Conservation (phyloP, 2,797 vertebrate genomes). For the Halcyon leucocephala region DNA sequence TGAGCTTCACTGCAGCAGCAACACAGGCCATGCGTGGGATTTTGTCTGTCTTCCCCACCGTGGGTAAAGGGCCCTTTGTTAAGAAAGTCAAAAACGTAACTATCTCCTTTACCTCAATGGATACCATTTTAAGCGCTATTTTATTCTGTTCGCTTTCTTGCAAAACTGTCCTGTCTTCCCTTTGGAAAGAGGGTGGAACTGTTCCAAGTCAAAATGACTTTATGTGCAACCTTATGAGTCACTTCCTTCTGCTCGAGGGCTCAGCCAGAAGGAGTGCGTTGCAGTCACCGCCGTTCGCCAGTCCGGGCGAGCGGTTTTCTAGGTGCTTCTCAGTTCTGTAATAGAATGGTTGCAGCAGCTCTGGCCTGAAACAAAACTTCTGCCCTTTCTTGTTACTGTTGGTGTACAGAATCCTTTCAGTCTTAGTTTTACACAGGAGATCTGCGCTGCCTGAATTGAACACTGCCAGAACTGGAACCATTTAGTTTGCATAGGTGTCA, state of each 20-base stretch:
- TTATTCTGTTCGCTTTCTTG: background rate
- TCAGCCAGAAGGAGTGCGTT: background rate
- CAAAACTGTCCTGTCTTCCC: background rate
- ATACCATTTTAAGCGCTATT: background rate
- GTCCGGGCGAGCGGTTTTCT: background rate
- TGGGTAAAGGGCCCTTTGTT: background rate
- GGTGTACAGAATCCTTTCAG: background rate
- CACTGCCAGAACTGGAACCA: background rate
- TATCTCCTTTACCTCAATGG: background rate
- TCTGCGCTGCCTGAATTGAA: background rate
- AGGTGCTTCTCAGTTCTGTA: background rate
- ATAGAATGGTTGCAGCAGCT: background rate
- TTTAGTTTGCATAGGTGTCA: background rate
- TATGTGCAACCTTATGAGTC: background rate
- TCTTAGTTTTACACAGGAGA: background rate
- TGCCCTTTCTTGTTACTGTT: background rate
- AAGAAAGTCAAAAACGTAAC: background rate
- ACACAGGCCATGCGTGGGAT: fast-evolving
- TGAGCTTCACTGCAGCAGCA: background rate
- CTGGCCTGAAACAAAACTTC: background rate
- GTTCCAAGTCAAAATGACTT: background rate
- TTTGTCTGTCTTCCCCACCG: background rate
- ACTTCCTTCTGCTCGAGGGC: background rate
- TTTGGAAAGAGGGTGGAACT: background rate
- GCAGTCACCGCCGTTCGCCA: background rate